Evolutionary conservation across 2,888 invertebrate species (phyloP).

Genomic region (Antheraea assamensis): DNA sequence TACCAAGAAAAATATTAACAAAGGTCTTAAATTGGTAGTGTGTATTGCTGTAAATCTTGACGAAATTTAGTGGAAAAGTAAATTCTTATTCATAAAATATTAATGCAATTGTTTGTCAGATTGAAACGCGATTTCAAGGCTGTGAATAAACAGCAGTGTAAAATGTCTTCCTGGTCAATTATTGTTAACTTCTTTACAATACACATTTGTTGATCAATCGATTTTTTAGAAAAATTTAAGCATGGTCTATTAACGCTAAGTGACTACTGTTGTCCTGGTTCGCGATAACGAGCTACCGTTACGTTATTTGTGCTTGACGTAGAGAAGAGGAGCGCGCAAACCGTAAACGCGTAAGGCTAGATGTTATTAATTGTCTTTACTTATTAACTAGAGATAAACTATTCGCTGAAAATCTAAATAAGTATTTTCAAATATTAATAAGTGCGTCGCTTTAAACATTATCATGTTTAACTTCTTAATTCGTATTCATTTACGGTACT

Average conservation of each 20-base stretch:
- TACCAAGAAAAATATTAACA: background rate
- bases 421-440: no score
- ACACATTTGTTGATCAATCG: background rate
- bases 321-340: background rate
- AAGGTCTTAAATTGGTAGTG: no score
- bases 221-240: background rate
- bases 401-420: background rate
- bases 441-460: no score
- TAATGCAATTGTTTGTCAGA: no score
- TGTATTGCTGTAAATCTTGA: no score
- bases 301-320: background rate
- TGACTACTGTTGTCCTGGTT: background rate
- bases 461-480: no score
- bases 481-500: no score
- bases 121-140: no score
- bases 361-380: no score
- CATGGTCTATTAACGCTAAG: background rate
- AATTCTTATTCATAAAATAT: no score
- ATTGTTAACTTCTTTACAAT: background rate
- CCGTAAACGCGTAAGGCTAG: no score
- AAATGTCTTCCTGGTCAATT: background rate
- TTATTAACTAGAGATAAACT: background rate
- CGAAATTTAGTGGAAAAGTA: no score
- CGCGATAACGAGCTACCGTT: conserved; percentile 1
- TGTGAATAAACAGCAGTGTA: background rate